phyloP scores from a whole-genome alignment of 2,888 invertebrate species.

The Microchrysa polita region DNA sequence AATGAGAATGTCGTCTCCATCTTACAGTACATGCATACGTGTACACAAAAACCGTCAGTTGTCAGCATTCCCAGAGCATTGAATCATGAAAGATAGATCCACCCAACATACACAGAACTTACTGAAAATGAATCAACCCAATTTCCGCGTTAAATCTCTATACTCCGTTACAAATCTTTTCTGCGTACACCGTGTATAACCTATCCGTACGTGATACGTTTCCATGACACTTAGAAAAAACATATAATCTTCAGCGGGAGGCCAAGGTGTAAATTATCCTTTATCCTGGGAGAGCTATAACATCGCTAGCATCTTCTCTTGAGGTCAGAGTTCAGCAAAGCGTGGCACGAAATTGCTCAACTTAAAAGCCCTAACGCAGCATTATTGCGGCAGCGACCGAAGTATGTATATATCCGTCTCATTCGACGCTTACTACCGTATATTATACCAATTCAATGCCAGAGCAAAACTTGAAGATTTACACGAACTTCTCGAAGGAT shows the following conservation, averaged over 20 bases:
- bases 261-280: constrained; percentile 43
- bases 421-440: neutral
- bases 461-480: too few relatives aligned
- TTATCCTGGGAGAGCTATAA: constrained; percentile 37
- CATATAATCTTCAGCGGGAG: neutral
- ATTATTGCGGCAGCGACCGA: neutral
- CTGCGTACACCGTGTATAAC: too few relatives aligned
- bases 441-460: neutral
- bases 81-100: constrained; percentile 24
- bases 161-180: too few relatives aligned
- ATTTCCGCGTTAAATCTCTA: too few relatives aligned
- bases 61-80: neutral
- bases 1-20: too few relatives aligned
- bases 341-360: constrained; percentile 28
- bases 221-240: too few relatives aligned
- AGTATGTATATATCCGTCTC: too few relatives aligned
- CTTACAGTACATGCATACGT: too few relatives aligned
- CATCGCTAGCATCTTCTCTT: constrained; percentile 22
- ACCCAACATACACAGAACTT: neutral
- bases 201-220: too few relatives aligned
- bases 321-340: constrained; percentile 35
- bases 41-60: too few relatives aligned
- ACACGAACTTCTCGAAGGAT: neutral
- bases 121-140: too few relatives aligned
- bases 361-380: constrained; percentile 32